Evolutionary conservation across 2,797 vertebrate genomes (phyloP), one percentile per base, ranked within the genome.

Genomic region (Chromobotia macracanthus): DNA sequence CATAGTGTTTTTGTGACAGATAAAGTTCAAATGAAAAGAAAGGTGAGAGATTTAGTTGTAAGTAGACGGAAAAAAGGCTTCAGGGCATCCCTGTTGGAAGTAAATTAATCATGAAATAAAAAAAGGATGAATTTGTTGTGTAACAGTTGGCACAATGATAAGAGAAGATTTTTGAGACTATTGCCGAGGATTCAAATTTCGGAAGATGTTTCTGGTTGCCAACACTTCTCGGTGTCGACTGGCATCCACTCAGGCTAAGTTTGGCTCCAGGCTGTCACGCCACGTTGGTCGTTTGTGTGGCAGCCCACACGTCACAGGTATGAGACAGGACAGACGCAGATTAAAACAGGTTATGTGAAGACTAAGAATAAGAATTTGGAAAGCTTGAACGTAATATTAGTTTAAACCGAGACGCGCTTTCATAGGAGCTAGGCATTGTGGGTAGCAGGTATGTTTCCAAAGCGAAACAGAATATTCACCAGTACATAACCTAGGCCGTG

Each of bases 201-300:
- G n/a, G 51, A 46, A 58, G 75, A 68, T 35, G 75, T 13, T 76
- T 31, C 21, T 31, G 50, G 48, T 70, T 77, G 75, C 75, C 75
- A 61, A 77, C n/a, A 55, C 41, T 10, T 61, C 35, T 66, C 50
- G 75, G 75, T 69, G 55, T 38, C 21, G 74, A 67, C 74, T 76
- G 63, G 74, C 74, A 64, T 67, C 63, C 50, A 60, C 53, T 76
- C 38, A 48, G 60, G 55, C 81, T 75, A 69, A 70, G 35, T 69
- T 48, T 55, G 56, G 65, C 50, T 60, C 66, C 21, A 11, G 41
- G 23, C 23, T 50, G 51, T 75, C n/a, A 58, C 71, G 46, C 58
- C 71, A 58, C 15, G 25, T 51, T 7, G 38, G 56, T 46, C 21
- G 48, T 65, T 38, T 28, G 63, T 23, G 48, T 25, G 38, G 51